Base-by-base conservation (phyloP, 1,140 invertebrate genomes). In the Lordiphosa stackelbergi region DNA sequence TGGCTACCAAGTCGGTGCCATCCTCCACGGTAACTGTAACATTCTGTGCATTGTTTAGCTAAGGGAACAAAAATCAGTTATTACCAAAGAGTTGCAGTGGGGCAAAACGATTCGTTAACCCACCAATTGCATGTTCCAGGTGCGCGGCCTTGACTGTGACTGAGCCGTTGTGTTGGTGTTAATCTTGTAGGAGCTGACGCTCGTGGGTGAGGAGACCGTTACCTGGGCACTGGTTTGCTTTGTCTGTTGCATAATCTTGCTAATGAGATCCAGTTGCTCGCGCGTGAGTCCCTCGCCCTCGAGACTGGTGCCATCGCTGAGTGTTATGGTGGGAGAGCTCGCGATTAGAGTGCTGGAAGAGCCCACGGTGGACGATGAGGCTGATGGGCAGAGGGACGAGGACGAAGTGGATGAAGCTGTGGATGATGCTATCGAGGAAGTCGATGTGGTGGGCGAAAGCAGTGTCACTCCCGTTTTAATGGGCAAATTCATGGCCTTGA, bases 201-300 rank as follows among this genome's bases (percentile, higher is more conserved):
- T 90, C 88, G 75, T 87, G 19, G 85, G 73, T 12, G 85, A 85
- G 12, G 85, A 87, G 16, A 87, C 85, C 1, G 81, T 87, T 3
- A 87, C 81, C 48, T 87, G 85, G 13, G 86, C 85, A 43, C 77
- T 88, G 0, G 85, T 85, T 66, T 91, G 91, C 72, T 90, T 92
- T 10, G 92, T 93, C 81, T 93, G 93, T 71, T 93, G 92, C 92
- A 94, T 94, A 62, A 94, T 93, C 86, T 94, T 93, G 85, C 93
- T 93, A 69, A 94, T 94, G 69, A 92, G 90, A 88, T 94, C 93
- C 70, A 93, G 89, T 86, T 92, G 93, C 73, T 93, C 92, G 69
- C 93, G 92, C 8, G 92, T 93, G 43, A 93, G 87, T 28, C 92
- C 92, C 73, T 93, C 92, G 8, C 79, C 73, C 74, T 93, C 92